Base-by-base conservation (phyloP, 1,140 invertebrate genomes). In the Fopius arisanus region DNA sequence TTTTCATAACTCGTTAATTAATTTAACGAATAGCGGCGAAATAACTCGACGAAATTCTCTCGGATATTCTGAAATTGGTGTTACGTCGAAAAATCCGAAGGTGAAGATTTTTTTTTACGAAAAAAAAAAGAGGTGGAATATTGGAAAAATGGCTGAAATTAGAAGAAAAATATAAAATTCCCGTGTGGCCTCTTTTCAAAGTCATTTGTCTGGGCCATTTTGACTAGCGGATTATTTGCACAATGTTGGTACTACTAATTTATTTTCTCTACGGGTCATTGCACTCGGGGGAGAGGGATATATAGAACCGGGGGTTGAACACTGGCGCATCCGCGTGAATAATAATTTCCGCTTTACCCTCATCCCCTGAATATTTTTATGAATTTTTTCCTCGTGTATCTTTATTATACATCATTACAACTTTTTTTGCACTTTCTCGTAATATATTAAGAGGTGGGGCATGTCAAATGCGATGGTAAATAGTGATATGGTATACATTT, bases 201-300 rank as follows among this genome's bases (percentile, higher is more conserved):
- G 29, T 31, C 29, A 63, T 73, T 67, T 72, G 41, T 67, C 65
- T 51, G 71, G 16, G 43, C 5, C 48, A 12, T 33, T 70, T 67
- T 51, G 9, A 37, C 33, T 37, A 7, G 14, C 19, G 43, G 43
- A 51, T 51, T 51, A 51, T 51, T 51, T 51, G 43, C 67, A 59
- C 51, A 63, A 69, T 74, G 48, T 74, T 28, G 37, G 67, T 43
- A 43, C 54, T 26, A 59, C 66, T 69, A 74, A 74, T 74, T 69
- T 62, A 74, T 68, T 74, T 74, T 74, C 72, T 69, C 43, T 14
- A 51, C 43, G 67, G 66, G 66, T 74, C 72, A 69, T 74, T 65
- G 66, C 54, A 62, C 65, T 72, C 70, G 21, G 54, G 70, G 70
- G 70, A 72, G n/a, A 41, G 9, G 6, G 26, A 51, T 43, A 41